Evolutionary conservation across 2,888 invertebrate genomes (phyloP), one percentile per base, ranked within the genome.

Genomic region (Exephanes ischioxanthus): DNA sequence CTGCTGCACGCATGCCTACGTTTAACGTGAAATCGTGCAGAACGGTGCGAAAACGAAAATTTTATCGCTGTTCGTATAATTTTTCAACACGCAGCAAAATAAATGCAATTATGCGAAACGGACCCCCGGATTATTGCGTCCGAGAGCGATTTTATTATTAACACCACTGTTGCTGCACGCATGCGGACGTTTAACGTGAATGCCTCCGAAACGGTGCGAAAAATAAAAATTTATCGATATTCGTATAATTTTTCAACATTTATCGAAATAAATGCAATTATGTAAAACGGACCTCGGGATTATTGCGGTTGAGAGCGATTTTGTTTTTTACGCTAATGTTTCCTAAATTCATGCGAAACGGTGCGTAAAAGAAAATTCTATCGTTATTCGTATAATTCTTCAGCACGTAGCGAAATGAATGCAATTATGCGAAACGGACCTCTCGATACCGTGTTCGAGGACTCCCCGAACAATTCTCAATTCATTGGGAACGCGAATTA

Each of bases 401-500:
- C 63, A 14, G 33, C 30, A 26, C 30, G 37, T 51, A 63, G 41
- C 55, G 51, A 81, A 73, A 80, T 61, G 45, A 66, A 77, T 81
- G 71, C 66, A 86, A 83, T 85, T 80, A 72, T 37, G 78, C 71
- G 19, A 79, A 83, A 78, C 71, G 83, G 83, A 84, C 84, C 37
- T 77, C 19, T 26, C 22, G 51, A 2, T 55, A 45, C 58, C 53
- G 67, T 16, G 33, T 61, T 26, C 80, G 72, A 30, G 67, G 41
- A 70, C 81, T 82, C 81, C 80, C 45, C 9, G 16, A 68, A 81
- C 72, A 79, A 87, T 87, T 81, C 68, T 76, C 81, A 51, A 77
- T 77, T 80, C 37, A 84, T 75, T 67, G 84, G 67, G 53, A 81
- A 86, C 51, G 14, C 66, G 26, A 63, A 63, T 7, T 16, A 30